Conservation (phyloP, 2,113 vertebrate species). For the Tachysurus fulvidraco region DNA sequence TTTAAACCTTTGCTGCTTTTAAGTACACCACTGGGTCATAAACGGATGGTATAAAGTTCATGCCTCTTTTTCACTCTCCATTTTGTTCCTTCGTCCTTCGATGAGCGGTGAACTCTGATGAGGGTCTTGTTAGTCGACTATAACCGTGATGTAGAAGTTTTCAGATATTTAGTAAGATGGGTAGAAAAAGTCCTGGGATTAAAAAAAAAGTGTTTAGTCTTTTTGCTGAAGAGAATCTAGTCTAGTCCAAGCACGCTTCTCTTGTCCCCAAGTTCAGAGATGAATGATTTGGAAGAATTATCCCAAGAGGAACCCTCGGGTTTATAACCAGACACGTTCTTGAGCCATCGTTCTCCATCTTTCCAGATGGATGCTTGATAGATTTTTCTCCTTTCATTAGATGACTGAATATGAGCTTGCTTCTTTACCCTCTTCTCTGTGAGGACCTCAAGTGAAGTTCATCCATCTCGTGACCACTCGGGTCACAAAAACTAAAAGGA, state of each 20-base stretch:
- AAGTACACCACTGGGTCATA: conserved; percentile 14
- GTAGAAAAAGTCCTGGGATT: neutral
- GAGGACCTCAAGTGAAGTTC: neutral
- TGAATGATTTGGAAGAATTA: neutral
- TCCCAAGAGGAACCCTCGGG: neutral
- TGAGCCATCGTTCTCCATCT: neutral
- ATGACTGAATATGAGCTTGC: neutral
- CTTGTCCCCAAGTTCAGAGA: neutral
- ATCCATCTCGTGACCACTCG: neutral
- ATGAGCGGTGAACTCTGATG: neutral
- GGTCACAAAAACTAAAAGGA: neutral
- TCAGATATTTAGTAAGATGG: neutral
- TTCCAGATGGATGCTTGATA: neutral
- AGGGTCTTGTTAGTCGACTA: neutral
- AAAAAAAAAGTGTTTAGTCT: neutral
- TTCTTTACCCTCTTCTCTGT: neutral
- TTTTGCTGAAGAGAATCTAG: neutral
- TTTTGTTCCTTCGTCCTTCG: neutral
- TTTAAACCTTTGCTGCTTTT: conserved; percentile 24
- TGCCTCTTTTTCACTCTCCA: conserved; percentile 55
- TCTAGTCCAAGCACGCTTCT: neutral
- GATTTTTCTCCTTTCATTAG: neutral
- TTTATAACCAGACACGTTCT: neutral
- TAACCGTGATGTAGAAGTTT: neutral
- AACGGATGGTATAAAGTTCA: conserved; percentile 54